These are phyloP conservation scores for Remorina albescens DNA, from an alignment of 2,797 vertebrate species.

Conservation along the genomic window DNA sequence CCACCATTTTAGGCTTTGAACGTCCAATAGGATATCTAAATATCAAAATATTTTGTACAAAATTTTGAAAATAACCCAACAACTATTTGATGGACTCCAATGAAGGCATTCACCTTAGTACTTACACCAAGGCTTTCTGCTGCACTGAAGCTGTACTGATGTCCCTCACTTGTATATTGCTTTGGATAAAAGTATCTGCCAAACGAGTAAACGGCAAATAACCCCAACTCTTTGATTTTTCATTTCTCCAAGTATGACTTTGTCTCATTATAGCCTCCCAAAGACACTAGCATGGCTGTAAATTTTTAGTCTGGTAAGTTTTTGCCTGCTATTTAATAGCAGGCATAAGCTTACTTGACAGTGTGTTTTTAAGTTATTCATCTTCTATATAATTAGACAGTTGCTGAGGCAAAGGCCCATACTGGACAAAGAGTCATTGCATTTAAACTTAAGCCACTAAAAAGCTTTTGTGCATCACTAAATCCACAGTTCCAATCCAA, in stretches of 20 bases:
- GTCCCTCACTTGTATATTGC: no score
- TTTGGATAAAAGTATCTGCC: no score
- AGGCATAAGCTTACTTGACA: not conserved
- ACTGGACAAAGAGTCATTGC: constrained; percentile 24
- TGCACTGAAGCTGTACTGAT: no score
- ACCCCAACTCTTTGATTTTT: no score
- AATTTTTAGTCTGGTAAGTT: no score
- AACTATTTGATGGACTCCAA: not conserved
- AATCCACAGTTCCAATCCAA: constrained; percentile 4
- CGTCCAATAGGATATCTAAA: not conserved
- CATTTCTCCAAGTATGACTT: not conserved
- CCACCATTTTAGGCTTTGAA: not conserved
- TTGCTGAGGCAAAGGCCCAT: constrained; percentile 27
- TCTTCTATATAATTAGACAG: constrained; percentile 24
- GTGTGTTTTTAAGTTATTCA: not conserved
- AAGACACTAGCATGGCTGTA: not conserved
- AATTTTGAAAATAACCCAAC: not conserved
- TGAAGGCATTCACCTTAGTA: no score
- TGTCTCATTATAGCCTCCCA: not conserved
- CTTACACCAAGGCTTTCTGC: no score
- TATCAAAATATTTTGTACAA: not conserved
- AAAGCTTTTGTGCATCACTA: constrained; percentile 41
- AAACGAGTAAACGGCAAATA: no score
- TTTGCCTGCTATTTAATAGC: constrained; percentile 4
- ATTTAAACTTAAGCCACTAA: constrained; percentile 32